Percentiles rank a stretch among this genome's conserved stretches.
Evolutionary conservation across 1,140 invertebrate species (phyloP).

Genomic region (Conus betulinus): DNA sequence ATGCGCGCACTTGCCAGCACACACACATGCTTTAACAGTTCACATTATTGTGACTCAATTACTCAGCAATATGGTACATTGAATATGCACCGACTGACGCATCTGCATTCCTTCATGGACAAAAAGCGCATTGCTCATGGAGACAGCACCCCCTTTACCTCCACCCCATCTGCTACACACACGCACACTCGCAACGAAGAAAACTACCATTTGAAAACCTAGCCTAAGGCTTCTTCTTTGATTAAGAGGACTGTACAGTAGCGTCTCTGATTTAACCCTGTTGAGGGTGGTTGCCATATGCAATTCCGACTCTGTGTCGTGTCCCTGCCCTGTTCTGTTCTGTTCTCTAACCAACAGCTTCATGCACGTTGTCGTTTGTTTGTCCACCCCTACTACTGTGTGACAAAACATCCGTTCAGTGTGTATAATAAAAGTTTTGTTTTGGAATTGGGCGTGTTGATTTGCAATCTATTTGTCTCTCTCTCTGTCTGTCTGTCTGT

Average conservation of each 20-base stretch:
- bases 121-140: no score
- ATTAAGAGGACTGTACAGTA: no score
- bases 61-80: no score
- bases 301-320: neutral
- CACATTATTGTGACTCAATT: no score
- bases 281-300: neutral
- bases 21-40: neutral
- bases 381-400: neutral
- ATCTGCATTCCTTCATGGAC: no score
- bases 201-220: neutral
- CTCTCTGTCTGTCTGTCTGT: neutral
- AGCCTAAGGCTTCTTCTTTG: neutral
- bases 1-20: neutral
- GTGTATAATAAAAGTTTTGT: neutral
- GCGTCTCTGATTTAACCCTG: no score
- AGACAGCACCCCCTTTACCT: no score
- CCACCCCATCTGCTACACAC: neutral
- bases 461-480: neutral
- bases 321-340: neutral
- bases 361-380: neutral
- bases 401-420: neutral
- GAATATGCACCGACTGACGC: no score
- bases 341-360: neutral
- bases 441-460: neutral
- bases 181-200: conserved; percentile 4